Evolutionary conservation across 30 jellyfish, hydroid and myxozoan species (phyloP).

Genomic region (Clytia hemisphaerica): DNA sequence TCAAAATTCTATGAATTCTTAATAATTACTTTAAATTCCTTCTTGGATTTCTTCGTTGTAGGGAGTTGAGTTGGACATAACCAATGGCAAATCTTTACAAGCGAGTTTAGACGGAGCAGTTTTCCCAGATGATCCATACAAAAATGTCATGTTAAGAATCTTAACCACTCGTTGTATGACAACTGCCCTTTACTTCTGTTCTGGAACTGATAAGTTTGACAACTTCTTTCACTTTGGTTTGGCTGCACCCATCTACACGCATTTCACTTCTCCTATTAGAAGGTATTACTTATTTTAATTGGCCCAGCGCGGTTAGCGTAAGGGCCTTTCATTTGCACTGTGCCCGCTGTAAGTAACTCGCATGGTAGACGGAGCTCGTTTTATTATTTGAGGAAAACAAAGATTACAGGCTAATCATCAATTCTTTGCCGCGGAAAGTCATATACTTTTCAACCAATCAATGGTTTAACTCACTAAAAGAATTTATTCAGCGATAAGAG

Average conservation of each 20-base stretch:
- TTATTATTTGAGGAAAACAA: too few relatives aligned
- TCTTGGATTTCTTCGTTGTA: background rate
- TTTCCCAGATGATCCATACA: slow-evolving; percentile 71
- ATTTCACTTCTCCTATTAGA: slow-evolving; percentile 95
- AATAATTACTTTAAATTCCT: background rate
- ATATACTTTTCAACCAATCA: too few relatives aligned
- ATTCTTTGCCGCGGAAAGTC: too few relatives aligned
- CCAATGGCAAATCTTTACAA: slow-evolving; percentile 60
- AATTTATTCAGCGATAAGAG: too few relatives aligned
- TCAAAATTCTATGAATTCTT: background rate
- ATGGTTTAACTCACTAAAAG: too few relatives aligned
- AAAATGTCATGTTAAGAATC: slow-evolving; percentile 69
- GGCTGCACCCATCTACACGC: slow-evolving; percentile 96
- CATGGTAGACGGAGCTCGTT: too few relatives aligned
- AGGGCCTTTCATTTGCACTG: too few relatives aligned
- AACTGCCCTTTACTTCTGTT: slow-evolving; percentile 80
- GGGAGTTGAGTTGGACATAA: slow-evolving; percentile 52
- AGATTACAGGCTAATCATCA: too few relatives aligned
- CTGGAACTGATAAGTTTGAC: slow-evolving; percentile 67
- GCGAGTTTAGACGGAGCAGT: slow-evolving; percentile 59
- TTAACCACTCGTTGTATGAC: slow-evolving; percentile 93
- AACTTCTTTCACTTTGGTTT: slow-evolving; percentile 81
- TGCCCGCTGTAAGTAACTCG: too few relatives aligned
- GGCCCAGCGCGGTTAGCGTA: background rate
- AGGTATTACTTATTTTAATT: slow-evolving; percentile 36